Conservation (phyloP, 2,113 vertebrate species). For the Myotis yumanensis region DNA sequence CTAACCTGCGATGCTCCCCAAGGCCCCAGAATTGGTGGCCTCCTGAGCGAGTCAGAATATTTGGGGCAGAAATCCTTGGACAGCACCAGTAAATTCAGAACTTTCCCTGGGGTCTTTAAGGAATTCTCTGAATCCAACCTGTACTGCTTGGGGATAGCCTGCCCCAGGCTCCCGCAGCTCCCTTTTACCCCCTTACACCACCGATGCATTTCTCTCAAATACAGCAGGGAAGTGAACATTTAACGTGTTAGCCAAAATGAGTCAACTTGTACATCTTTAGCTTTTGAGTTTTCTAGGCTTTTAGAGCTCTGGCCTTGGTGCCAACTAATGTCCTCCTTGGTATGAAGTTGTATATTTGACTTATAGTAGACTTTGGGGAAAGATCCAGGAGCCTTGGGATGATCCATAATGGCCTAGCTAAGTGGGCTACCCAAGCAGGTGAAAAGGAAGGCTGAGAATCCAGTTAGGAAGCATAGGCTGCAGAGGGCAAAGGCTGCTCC, state of each 20-base stretch:
- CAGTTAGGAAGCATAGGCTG: conserved; percentile 55
- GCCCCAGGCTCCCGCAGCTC: background rate
- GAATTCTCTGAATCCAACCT: background rate
- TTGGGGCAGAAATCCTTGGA: background rate
- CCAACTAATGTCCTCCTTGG: conserved; percentile 53
- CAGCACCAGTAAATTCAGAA: background rate
- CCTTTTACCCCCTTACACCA: background rate
- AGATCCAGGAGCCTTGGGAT: background rate
- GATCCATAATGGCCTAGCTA: background rate
- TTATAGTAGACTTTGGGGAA: conserved; percentile 42
- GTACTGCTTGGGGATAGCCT: background rate
- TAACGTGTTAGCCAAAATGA: conserved; percentile 63
- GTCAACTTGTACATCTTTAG: conserved; percentile 58
- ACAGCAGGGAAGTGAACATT: conserved; percentile 67
- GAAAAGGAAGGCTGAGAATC: conserved; percentile 52
- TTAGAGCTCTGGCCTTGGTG: conserved; percentile 34
- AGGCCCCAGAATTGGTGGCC: background rate
- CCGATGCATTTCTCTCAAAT: background rate
- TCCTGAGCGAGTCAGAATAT: background rate
- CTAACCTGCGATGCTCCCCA: background rate
- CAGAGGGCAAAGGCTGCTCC: conserved; percentile 73
- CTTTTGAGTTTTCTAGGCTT: background rate
- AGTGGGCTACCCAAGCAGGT: conserved; percentile 45
- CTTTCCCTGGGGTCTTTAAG: background rate
- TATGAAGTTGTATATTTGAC: conserved; percentile 48